Percentiles rank a stretch among this genome's conserved stretches.
These are phyloP conservation scores for Litoditis marina DNA, from an alignment of 2,888 invertebrate genomes.

Conservation along the genomic window DNA sequence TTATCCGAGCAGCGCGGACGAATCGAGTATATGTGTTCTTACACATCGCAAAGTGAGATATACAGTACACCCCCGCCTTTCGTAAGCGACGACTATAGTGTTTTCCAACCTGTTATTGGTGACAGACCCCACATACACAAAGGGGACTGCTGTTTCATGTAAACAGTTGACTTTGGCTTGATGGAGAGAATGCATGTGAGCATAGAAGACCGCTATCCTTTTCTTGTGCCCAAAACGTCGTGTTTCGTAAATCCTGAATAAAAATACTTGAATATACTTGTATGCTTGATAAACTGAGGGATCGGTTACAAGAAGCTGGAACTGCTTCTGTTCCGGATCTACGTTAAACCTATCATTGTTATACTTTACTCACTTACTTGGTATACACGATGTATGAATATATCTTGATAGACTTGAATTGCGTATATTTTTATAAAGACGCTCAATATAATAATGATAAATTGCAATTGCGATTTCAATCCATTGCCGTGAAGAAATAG, in stretches of 20 bases:
- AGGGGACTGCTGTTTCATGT: constrained; percentile 47
- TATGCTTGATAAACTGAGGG: too few relatives aligned
- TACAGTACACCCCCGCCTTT: too few relatives aligned
- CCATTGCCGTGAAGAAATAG: background rate
- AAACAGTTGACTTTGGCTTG: constrained; percentile 43
- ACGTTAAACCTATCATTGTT: background rate
- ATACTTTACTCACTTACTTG: too few relatives aligned
- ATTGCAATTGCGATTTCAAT: too few relatives aligned
- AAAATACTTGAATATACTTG: background rate
- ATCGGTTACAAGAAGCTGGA: background rate
- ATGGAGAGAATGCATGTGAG: constrained; percentile 53
- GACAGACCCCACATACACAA: constrained; percentile 54
- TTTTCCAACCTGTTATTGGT: constrained; percentile 51
- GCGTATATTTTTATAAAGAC: too few relatives aligned
- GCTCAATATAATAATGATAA: too few relatives aligned
- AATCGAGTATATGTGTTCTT: too few relatives aligned
- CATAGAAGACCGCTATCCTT: constrained; percentile 48
- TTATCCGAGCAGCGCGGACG: too few relatives aligned
- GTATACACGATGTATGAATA: too few relatives aligned
- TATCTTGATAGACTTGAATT: too few relatives aligned
- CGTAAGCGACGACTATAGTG: too few relatives aligned
- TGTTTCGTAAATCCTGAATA: constrained; percentile 14
- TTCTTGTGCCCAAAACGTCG: constrained; percentile 1
- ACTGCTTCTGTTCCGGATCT: background rate
- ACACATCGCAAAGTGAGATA: too few relatives aligned